Evolutionary conservation across 2,113 vertebrate species (phyloP).

Genomic region (Upupa epops): DNA sequence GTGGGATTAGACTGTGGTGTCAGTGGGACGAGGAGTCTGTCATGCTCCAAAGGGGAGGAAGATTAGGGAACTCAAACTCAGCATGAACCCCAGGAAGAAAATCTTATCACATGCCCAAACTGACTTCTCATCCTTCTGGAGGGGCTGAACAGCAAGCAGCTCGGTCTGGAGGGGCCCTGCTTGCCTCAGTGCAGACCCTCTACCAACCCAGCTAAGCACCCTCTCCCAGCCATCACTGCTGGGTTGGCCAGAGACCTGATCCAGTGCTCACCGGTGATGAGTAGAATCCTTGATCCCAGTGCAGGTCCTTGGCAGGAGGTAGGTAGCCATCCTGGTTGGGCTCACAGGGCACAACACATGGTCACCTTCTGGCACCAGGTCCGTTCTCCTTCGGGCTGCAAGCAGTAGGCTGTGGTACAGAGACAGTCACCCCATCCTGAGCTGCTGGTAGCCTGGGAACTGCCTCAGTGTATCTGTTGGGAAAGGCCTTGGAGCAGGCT

Average conservation of each 20-base stretch:
- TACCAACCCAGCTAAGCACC: not conserved
- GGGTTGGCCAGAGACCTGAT: not conserved
- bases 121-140: not conserved
- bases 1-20: not conserved
- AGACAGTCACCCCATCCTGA: not conserved
- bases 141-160: not conserved
- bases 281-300: not conserved
- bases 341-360: not conserved
- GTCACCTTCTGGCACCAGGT: not conserved
- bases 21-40: not conserved
- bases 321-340: not conserved
- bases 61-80: conserved; percentile 35
- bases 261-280: not conserved
- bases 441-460: not conserved
- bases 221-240: accelerated
- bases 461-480: not conserved
- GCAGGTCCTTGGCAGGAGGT: not conserved
- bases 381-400: not conserved
- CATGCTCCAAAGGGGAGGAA: not conserved
- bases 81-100: conserved; percentile 39
- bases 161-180: not conserved
- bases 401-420: not conserved
- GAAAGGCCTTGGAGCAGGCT: not conserved
- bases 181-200: not conserved
- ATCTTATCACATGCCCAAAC: not conserved